phyloP scores from a whole-genome alignment of 2,888 invertebrate genomes.

The Drosophila ezoana region DNA sequence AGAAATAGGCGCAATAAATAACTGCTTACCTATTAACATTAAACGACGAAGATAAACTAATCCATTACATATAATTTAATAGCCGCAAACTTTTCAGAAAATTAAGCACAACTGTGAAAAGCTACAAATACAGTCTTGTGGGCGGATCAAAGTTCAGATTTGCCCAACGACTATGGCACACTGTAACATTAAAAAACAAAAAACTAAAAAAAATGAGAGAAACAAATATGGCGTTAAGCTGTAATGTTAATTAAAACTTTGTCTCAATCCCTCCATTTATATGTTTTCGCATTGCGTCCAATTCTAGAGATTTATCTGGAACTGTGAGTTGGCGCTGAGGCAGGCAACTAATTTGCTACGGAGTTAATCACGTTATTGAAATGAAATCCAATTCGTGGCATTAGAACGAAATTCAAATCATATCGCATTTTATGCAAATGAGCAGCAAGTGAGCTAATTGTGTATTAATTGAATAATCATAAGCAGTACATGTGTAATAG shows the following conservation, averaged over 20 bases:
- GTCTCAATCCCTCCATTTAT: slow-evolving; percentile 16
- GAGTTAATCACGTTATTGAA: slow-evolving; percentile 68
- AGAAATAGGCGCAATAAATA: neutral
- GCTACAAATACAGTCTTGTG: neutral
- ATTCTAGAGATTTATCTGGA: slow-evolving; percentile 38
- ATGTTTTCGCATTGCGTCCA: slow-evolving; percentile 6
- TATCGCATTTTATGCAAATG: slow-evolving; percentile 72
- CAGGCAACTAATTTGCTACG: slow-evolving; percentile 65
- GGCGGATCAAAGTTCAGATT: slow-evolving; percentile 23
- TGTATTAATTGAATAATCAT: slow-evolving; percentile 68
- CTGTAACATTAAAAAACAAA: slow-evolving; percentile 20
- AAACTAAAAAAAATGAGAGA: neutral
- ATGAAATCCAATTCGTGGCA: slow-evolving; percentile 47
- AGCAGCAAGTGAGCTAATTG: slow-evolving; percentile 65
- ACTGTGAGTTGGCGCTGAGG: slow-evolving; percentile 25
- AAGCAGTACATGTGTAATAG: slow-evolving; percentile 52
- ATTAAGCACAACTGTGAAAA: slow-evolving; percentile 27
- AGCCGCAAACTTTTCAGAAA: slow-evolving; percentile 19
- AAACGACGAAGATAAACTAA: neutral
- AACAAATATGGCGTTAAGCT: slow-evolving; percentile 40
- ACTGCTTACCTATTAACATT: neutral
- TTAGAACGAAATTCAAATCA: slow-evolving; percentile 52
- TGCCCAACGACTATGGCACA: slow-evolving; percentile 11
- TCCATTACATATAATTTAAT: slow-evolving; percentile 22
- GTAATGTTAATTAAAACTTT: slow-evolving; percentile 74